Base-by-base conservation (phyloP, 2,888 invertebrate genomes). In the Drosophila picticornis region DNA sequence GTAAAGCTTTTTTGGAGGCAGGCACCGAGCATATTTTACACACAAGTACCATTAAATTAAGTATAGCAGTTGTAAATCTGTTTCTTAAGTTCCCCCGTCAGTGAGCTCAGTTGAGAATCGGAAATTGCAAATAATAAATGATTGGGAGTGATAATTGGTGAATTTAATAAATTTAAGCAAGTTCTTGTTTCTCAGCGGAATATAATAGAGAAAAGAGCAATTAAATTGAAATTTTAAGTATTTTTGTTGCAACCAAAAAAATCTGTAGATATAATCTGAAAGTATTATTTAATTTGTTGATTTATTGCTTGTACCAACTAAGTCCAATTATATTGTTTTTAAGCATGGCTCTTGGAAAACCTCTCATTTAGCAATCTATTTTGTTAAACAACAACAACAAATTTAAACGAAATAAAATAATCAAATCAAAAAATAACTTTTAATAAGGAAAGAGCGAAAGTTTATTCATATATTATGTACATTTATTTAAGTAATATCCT, bases 1-100 rank as follows among this genome's bases (percentile, higher is more conserved):
- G 43, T 27, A 46, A 36, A 55, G 19, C 10, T 10, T n/a, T 4
- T 27, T 48, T 38, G 60, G 32, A 10, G 32, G 9, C 48, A 58
- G 51, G 61, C 53, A 80, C 71, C 61, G 29, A 70, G 16, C 7
- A 22, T 27, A 22, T 43, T 0, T 43, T 16, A 29, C 22, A 5
- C 9, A 34, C 19, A 22, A 31, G n/a, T 50, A 9, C 34, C 25
- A 32, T 36, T 46, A 27, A 31, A 16, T 40, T n/a, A 34, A 34
- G 32, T 60, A 31, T 1, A 4, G 10, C 40, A 48, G 5, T 31
- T 61, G 19, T 32, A 10, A 29, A 62, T 61, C 48, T 63, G 59
- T 60, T 73, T 68, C 13, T 22, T 2, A 27, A 11, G 16, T 6
- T 31, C 16, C 1, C 2, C 5, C 19, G 19, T 32, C 25, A 25